These are phyloP conservation scores for Chloropsis cyanopogon DNA, from an alignment of 2,113 vertebrate genomes.

Conservation along the genomic window DNA sequence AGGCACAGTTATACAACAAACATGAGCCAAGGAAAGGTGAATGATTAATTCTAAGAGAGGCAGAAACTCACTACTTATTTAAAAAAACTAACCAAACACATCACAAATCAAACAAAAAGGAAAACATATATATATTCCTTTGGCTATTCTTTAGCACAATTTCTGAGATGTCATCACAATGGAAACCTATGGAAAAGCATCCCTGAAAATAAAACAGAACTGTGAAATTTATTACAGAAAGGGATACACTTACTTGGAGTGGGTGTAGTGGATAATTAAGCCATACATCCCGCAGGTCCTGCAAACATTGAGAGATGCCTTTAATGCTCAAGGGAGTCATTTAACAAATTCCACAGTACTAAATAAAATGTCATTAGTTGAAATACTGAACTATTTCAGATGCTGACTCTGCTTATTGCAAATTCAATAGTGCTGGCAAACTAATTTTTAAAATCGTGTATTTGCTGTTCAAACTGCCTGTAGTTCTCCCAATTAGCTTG, in stretches of 20 bases:
- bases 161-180: slow-evolving; percentile 23
- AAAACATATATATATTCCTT: neutral
- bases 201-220: neutral
- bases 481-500: slow-evolving; percentile 70
- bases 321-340: slow-evolving; percentile 74
- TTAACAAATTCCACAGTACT: slow-evolving; percentile 75
- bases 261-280: slow-evolving; percentile 97
- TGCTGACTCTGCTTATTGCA: slow-evolving; percentile 75
- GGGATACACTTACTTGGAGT: slow-evolving; percentile 87
- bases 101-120: neutral
- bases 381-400: slow-evolving; percentile 77
- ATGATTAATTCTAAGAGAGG: neutral
- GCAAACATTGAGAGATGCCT: slow-evolving; percentile 71
- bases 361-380: slow-evolving; percentile 79
- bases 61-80: neutral
- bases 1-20: neutral
- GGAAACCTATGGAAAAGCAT: slow-evolving; percentile 15
- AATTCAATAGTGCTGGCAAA: slow-evolving; percentile 77
- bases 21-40: neutral
- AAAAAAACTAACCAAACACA: neutral
- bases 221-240: slow-evolving; percentile 26
- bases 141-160: neutral
- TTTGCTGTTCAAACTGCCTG: slow-evolving; percentile 66
- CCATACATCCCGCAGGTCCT: slow-evolving; percentile 97
- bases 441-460: slow-evolving; percentile 71